Conservation (phyloP, 2,888 invertebrate species). For the Thecophora atra region DNA sequence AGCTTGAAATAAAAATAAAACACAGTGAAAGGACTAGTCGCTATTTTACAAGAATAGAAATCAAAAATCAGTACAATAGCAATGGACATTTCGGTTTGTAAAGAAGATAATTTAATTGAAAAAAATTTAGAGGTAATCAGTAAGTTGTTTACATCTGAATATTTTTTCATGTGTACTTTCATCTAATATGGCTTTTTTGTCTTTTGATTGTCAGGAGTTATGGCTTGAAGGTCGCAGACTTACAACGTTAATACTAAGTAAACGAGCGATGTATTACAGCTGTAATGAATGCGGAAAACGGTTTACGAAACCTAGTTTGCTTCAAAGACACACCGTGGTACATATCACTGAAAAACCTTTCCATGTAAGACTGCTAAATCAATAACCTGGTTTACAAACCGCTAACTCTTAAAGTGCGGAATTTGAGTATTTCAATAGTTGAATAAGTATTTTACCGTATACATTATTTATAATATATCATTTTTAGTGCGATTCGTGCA, state of each 20-base stretch:
- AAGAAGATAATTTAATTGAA: too few relatives aligned
- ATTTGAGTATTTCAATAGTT: slow-evolving; percentile 66
- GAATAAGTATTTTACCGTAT: slow-evolving; percentile 98
- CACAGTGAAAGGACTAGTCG: too few relatives aligned
- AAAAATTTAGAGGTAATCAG: slow-evolving; percentile 36
- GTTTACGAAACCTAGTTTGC: slow-evolving; percentile 49
- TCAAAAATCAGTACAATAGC: too few relatives aligned
- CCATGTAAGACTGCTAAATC: slow-evolving; percentile 40
- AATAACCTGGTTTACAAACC: not conserved
- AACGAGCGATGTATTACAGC: slow-evolving; percentile 31
- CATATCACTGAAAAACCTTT: slow-evolving; percentile 50
- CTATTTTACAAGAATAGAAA: too few relatives aligned
- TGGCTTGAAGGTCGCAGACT: too few relatives aligned
- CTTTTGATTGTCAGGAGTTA: too few relatives aligned
- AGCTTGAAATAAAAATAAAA: too few relatives aligned
- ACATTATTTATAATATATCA: too few relatives aligned
- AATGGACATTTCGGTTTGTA: too few relatives aligned
- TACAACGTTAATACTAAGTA: not conserved
- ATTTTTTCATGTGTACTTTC: too few relatives aligned
- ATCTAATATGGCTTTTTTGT: too few relatives aligned
- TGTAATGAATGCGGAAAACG: slow-evolving; percentile 46
- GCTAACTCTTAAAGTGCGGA: not conserved
- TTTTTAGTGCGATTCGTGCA: slow-evolving; percentile 48
- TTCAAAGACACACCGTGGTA: slow-evolving; percentile 50
- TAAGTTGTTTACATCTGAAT: not conserved